phyloP scores from a whole-genome alignment of 2,888 invertebrate species.

The Scaptomyza tumidula region DNA sequence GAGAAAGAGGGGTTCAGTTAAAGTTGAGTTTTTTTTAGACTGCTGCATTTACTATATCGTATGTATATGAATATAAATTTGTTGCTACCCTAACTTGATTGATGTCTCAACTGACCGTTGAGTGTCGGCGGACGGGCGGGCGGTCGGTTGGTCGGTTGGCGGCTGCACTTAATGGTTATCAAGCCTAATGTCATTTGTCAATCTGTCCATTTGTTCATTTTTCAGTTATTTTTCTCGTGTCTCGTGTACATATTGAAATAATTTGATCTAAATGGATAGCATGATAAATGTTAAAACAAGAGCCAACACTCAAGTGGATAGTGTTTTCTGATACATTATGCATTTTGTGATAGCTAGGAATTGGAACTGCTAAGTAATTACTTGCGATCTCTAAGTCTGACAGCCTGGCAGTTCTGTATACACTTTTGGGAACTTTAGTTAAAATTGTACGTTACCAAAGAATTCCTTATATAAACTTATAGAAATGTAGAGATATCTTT shows the following conservation, averaged over 20 bases:
- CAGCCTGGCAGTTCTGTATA: no score
- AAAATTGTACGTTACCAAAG: no score
- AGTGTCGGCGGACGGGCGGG: conserved; percentile 39
- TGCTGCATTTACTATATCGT: conserved; percentile 10
- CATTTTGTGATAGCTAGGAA: neutral
- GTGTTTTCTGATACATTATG: neutral
- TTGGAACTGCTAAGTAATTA: neutral
- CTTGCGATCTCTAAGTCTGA: no score
- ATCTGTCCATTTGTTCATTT: conserved; percentile 42
- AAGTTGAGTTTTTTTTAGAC: neutral
- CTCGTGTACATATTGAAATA: neutral
- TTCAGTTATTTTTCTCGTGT: neutral
- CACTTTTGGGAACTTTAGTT: no score
- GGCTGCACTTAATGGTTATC: conserved; percentile 67
- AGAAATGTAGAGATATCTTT: no score
- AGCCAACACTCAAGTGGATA: conserved; percentile 6
- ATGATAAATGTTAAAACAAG: conserved; percentile 11
- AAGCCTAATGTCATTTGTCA: conserved; percentile 73
- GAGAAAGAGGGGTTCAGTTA: neutral
- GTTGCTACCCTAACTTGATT: conserved; percentile 67
- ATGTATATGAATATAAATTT: neutral
- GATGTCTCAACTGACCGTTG: conserved; percentile 76
- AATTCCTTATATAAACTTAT: no score
- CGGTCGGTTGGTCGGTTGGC: conserved; percentile 30
- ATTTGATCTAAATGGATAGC: conserved; percentile 27